phyloP scores from a whole-genome alignment of 2,888 invertebrate genomes.

The Nephrocerus scutellatus region DNA sequence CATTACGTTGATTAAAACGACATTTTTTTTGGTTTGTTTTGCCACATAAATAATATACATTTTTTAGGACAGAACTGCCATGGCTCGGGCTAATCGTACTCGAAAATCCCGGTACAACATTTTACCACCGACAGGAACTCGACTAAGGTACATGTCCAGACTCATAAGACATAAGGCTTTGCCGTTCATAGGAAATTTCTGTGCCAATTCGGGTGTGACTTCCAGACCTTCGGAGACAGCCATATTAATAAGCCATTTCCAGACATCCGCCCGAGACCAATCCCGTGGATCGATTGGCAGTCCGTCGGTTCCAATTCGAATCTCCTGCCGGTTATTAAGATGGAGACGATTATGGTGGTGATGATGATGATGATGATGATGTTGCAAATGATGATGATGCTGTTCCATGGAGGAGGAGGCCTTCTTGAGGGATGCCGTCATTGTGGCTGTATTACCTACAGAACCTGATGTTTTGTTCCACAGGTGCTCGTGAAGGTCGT shows the following conservation, averaged over 20 bases:
- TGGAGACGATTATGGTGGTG: slow-evolving; percentile 17
- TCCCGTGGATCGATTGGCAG: slow-evolving; percentile 59
- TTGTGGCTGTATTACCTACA: no score
- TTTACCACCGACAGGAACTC: slow-evolving; percentile 64
- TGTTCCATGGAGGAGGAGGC: slow-evolving; percentile 15
- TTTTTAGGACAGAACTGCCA: slow-evolving; percentile 49
- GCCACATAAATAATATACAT: not conserved
- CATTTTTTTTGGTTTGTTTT: not conserved
- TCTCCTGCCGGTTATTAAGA: slow-evolving; percentile 13
- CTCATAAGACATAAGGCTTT: slow-evolving; percentile 73
- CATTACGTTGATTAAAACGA: slow-evolving; percentile 7
- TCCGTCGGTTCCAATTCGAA: slow-evolving; percentile 34
- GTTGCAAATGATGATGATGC: slow-evolving; percentile 22
- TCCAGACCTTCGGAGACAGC: slow-evolving; percentile 50
- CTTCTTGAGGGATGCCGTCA: slow-evolving; percentile 15
- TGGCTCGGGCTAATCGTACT: slow-evolving; percentile 60
- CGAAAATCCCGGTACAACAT: slow-evolving; percentile 64
- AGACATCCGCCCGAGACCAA: slow-evolving; percentile 65
- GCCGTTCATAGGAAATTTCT: slow-evolving; percentile 71
- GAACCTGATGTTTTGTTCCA: slow-evolving; percentile 25
- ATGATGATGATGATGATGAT: slow-evolving; percentile 8
- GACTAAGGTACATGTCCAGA: slow-evolving; percentile 63
- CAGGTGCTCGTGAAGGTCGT: slow-evolving; percentile 28
- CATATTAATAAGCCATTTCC: slow-evolving; percentile 58
- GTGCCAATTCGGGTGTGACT: slow-evolving; percentile 42